Evolutionary conservation across 2,113 vertebrate species (phyloP).

Genomic region (Sebastes fasciatus): DNA sequence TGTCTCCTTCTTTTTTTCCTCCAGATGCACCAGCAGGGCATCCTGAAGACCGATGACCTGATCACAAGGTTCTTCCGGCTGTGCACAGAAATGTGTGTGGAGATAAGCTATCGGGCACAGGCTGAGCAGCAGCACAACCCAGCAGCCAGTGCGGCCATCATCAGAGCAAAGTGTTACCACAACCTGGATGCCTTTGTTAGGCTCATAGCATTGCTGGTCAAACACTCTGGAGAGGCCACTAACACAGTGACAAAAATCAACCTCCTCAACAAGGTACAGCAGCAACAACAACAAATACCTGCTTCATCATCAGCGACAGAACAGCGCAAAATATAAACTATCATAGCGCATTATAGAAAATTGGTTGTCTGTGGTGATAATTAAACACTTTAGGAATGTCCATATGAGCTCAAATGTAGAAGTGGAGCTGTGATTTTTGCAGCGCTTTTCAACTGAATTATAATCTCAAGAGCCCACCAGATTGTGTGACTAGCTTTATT

Average conservation of each 20-base stretch:
- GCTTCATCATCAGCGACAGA: background rate
- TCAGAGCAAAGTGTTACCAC: conserved; percentile 98
- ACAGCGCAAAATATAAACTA: background rate
- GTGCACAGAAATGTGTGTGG: conserved; percentile 99
- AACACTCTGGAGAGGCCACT: conserved; percentile 98
- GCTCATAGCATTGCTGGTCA: conserved; percentile 96
- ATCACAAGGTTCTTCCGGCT: conserved; percentile 98
- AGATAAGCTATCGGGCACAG: conserved; percentile 98
- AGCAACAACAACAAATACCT: background rate
- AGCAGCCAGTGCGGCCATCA: conserved; percentile 96
- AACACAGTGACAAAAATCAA: conserved; percentile 99
- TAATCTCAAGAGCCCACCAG: background rate
- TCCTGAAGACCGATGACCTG: conserved; percentile 97
- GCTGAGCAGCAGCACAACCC: conserved; percentile 99
- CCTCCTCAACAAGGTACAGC: conserved; percentile 93
- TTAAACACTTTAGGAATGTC: background rate
- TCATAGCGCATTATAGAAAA: background rate
- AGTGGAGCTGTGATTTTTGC: background rate
- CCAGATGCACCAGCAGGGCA: conserved; percentile 99
- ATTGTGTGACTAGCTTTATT: background rate
- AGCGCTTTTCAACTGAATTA: background rate
- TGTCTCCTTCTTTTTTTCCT: background rate
- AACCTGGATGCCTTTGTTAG: conserved; percentile 98
- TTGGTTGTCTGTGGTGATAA: background rate
- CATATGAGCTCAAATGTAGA: background rate